A percentile compares a stretch with the other conserved stretches of the same genome.
phyloP scores from a whole-genome alignment of 2,113 vertebrate genomes.

The Penelope pileata region DNA sequence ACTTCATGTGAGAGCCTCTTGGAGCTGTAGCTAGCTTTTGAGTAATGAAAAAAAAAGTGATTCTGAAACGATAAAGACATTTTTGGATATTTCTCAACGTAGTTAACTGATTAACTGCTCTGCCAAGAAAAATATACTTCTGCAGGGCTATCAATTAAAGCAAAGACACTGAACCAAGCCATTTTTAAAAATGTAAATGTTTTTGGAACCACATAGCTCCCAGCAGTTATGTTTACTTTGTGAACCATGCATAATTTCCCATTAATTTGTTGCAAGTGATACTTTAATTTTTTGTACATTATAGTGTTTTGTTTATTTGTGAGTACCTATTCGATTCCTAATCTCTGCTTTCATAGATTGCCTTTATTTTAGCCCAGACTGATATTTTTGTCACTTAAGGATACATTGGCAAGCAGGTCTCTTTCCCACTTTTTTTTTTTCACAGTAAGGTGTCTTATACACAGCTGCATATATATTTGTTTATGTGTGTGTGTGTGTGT shows the following conservation, averaged over 20 bases:
- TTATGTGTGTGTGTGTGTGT: too few species aligned
- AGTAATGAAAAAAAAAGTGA: slow-evolving; percentile 15
- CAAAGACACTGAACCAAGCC: slow-evolving; percentile 28
- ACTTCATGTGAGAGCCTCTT: slow-evolving; percentile 20
- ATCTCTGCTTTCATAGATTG: background rate
- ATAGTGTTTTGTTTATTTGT: background rate
- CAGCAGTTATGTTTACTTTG: slow-evolving; percentile 36
- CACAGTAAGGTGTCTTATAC: background rate
- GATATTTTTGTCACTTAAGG: background rate
- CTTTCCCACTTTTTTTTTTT: background rate
- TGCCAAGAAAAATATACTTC: slow-evolving; percentile 62
- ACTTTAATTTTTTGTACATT: background rate
- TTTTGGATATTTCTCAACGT: slow-evolving; percentile 47
- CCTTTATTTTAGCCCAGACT: background rate
- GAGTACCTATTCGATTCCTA: background rate
- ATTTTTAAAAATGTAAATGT: slow-evolving; percentile 24
- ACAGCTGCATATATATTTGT: background rate
- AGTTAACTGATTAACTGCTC: slow-evolving; percentile 31
- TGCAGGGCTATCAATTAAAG: slow-evolving; percentile 40
- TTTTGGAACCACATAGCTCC: slow-evolving; percentile 45
- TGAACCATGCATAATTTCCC: background rate
- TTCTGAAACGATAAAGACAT: slow-evolving; percentile 25
- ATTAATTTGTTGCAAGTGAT: slow-evolving; percentile 33
- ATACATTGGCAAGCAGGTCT: background rate
- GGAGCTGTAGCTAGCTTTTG: slow-evolving; percentile 37